Conservation (phyloP, 2,113 vertebrate species). For the Oncorhynchus masou region DNA sequence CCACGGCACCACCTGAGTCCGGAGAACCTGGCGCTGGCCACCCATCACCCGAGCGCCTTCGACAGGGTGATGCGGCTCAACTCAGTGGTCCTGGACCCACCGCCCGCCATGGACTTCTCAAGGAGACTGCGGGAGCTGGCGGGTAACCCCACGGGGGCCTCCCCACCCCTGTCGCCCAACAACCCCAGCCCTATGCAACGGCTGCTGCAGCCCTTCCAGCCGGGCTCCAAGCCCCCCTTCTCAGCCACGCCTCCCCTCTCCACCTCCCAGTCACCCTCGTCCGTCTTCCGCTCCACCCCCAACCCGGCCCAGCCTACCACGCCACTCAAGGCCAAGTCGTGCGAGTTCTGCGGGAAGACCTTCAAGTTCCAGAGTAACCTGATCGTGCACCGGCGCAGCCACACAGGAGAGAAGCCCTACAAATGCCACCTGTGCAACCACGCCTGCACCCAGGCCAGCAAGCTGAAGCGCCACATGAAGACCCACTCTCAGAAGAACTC, state of each 20-base stretch:
- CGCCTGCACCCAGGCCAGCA: conserved; percentile 97
- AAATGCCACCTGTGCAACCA: conserved; percentile 98
- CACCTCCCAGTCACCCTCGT: conserved; percentile 85
- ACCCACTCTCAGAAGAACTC: conserved; percentile 95
- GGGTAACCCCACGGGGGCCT: conserved; percentile 87
- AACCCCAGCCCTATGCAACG: conserved; percentile 88
- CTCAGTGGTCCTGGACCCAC: conserved; percentile 89
- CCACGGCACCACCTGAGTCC: conserved; percentile 96
- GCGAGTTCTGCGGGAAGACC: conserved; percentile 97
- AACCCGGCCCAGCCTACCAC: conserved; percentile 75
- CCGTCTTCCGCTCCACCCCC: conserved; percentile 82
- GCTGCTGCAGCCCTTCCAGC: conserved; percentile 97
- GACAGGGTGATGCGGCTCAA: conserved; percentile 98
- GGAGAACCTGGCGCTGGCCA: conserved; percentile 95
- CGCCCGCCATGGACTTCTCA: conserved; percentile 97
- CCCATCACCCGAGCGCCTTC: conserved; percentile 97
- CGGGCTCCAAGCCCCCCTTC: conserved; percentile 92
- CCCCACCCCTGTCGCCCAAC: conserved; percentile 94
- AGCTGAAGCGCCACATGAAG: conserved; percentile 98
- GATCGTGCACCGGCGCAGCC: conserved; percentile 95
- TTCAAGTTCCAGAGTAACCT: conserved; percentile 99
- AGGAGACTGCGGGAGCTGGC: conserved; percentile 95
- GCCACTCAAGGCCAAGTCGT: conserved; percentile 92
- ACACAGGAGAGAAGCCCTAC: conserved; percentile 97
- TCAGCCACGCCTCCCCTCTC: conserved; percentile 91